Evolutionary conservation across 2,113 vertebrate genomes (phyloP), one percentile per base, ranked within the genome.

Genomic region (Clarias macrocephalus): DNA sequence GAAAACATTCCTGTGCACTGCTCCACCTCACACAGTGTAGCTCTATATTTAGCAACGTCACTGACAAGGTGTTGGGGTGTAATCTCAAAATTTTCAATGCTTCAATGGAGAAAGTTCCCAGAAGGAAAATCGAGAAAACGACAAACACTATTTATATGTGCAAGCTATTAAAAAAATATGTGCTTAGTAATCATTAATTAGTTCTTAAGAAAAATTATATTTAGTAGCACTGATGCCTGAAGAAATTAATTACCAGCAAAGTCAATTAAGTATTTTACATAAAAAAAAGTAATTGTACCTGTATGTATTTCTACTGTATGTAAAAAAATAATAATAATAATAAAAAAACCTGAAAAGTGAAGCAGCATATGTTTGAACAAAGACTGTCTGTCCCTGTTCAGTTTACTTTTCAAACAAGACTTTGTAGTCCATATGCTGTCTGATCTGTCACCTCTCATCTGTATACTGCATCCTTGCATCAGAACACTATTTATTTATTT

Each of bases 361-460:
- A 85, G 42, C 13, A 12, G n/a, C 72, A 28, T 30, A 6, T 80
- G 75, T 84, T 66, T 76, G 54, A 85, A 83, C 88, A 85, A 63
- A 84, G n/a, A 63, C 65, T 79, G 62, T 76, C 76, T 80, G 72
- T 84, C 73, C n/a, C n/a, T n/a, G n/a, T n/a, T n/a, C n/a, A n/a
- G n/a, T n/a, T n/a, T n/a, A n/a, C n/a, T n/a, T n/a, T 75, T 80
- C 57, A 80, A 86, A 86, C 15, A 65, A 30, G 60, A 62, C 73
- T 66, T 79, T 85, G 84, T 79, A 79, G 42, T 66, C 75, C 3
- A 76, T 28, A 72, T 15, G 65, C 84, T 28, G 52, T 62, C 23
- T 80, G 80, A 70, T 57, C 12, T 79, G 80, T 89, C 66, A 63
- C 68, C 68, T 54, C 59, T 82, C 68, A 68, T 79, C 62, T 86